Conservation (phyloP, 2,888 invertebrate genomes). For the Epirrhoe alternata region DNA sequence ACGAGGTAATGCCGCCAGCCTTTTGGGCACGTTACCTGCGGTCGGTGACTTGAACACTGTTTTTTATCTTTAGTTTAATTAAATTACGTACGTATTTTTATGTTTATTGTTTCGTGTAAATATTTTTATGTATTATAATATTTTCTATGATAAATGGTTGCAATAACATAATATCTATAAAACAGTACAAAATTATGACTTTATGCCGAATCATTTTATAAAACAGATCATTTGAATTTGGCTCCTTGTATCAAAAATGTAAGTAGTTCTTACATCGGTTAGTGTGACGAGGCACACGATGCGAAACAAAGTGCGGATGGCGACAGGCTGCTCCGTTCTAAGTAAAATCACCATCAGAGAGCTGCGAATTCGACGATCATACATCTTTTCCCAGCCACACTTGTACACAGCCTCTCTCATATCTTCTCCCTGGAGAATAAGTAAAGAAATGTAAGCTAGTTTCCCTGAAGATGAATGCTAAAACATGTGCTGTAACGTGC, state of each 20-base stretch:
- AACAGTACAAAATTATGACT: neutral
- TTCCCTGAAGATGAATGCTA: too few species aligned
- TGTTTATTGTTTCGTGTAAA: too few species aligned
- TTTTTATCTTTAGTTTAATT: too few species aligned
- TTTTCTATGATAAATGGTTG: too few species aligned
- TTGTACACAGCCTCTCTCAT: slow-evolving; percentile 42
- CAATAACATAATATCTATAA: too few species aligned
- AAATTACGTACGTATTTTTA: too few species aligned
- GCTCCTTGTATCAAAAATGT: neutral
- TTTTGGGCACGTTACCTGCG: too few species aligned
- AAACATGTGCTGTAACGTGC: too few species aligned
- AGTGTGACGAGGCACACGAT: slow-evolving; percentile 40
- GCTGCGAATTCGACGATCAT: slow-evolving; percentile 38
- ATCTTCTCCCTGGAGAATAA: slow-evolving; percentile 40
- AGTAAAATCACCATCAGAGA: slow-evolving; percentile 38
- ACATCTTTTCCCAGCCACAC: slow-evolving; percentile 47
- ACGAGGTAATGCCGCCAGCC: too few species aligned
- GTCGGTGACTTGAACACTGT: too few species aligned
- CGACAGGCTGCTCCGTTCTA: slow-evolving; percentile 36
- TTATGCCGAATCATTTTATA: neutral
- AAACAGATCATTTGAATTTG: neutral
- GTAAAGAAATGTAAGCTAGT: neutral
- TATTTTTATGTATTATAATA: too few species aligned
- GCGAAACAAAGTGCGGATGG: slow-evolving; percentile 42
- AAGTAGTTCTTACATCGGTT: slow-evolving; percentile 38